Evolutionary conservation across 64 coral and sea anemone genomes (phyloP).

Genomic region (Hydrozoanthus tunicans): DNA sequence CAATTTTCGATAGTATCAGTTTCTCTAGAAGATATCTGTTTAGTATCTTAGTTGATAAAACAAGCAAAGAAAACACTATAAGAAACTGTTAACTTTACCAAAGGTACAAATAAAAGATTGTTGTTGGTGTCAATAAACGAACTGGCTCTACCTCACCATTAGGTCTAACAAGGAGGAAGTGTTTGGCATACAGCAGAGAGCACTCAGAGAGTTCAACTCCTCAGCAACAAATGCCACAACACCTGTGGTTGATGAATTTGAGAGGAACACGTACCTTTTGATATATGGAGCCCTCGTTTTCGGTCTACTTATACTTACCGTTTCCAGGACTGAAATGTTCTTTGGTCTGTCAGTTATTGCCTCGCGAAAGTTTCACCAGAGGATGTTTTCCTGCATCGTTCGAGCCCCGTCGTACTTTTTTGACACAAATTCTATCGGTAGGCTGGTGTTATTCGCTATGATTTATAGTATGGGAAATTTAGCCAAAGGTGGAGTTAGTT

Average conservation of each 20-base stretch:
- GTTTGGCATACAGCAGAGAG: constrained; percentile 25
- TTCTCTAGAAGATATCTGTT: no score
- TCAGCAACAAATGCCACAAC: constrained; percentile 12
- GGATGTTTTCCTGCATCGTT: constrained; percentile 70
- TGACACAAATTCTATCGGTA: constrained; percentile 91
- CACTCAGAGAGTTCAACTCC: constrained; percentile 17
- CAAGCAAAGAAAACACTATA: no score
- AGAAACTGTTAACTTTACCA: no score
- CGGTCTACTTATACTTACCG: constrained; percentile 63
- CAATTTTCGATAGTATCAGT: no score
- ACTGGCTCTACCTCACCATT: not conserved
- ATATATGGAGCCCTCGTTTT: constrained; percentile 69
- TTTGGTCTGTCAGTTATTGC: constrained; percentile 71
- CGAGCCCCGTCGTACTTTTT: constrained; percentile 81
- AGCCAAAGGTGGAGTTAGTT: no score
- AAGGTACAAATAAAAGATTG: no score
- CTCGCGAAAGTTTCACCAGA: constrained; percentile 67
- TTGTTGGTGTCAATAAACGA: not conserved
- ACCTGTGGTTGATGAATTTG: constrained; percentile 38
- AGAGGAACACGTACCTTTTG: constrained; percentile 56
- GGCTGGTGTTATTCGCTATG: not conserved
- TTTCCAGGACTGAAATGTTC: constrained; percentile 70
- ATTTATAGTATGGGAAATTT: no score
- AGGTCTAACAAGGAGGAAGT: constrained; percentile 86
- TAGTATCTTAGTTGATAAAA: no score